phyloP scores from a whole-genome alignment of 2,888 invertebrate species.

The Carcina quercana region DNA sequence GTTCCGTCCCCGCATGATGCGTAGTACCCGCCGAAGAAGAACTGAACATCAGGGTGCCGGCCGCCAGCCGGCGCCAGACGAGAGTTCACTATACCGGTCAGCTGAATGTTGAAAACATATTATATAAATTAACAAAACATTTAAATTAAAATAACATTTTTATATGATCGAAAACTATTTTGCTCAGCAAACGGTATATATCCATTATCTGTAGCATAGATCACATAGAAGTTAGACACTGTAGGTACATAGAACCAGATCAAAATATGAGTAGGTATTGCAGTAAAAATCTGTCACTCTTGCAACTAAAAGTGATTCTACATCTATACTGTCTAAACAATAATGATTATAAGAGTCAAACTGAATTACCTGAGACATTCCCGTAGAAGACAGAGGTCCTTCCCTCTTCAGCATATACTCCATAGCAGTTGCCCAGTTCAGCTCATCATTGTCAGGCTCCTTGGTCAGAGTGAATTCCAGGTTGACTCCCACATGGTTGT shows the following conservation, averaged over 20 bases:
- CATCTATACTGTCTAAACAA: no score
- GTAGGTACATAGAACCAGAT: no score
- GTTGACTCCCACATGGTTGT: slow-evolving; percentile 79
- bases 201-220: no score
- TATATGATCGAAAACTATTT: no score
- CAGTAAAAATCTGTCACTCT: no score
- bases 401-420: slow-evolving; percentile 75
- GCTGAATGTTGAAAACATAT: no score
- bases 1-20: slow-evolving; percentile 74
- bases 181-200: no score
- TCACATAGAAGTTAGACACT: no score
- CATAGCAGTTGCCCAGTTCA: slow-evolving; percentile 76
- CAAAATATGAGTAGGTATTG: no score
- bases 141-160: no score
- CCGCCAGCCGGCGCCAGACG: slow-evolving; percentile 74
- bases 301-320: no score
- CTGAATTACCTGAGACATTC: slow-evolving; percentile 74
- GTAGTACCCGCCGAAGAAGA: slow-evolving; percentile 79
- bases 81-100: slow-evolving; percentile 78
- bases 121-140: no score
- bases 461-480: slow-evolving; percentile 71
- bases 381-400: slow-evolving; percentile 79
- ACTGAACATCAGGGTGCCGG: slow-evolving; percentile 77
- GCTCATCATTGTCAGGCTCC: slow-evolving; percentile 63
- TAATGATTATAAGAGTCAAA: background rate